Evolutionary conservation across 2,113 vertebrate species (phyloP).

Genomic region (Lynx canadensis): DNA sequence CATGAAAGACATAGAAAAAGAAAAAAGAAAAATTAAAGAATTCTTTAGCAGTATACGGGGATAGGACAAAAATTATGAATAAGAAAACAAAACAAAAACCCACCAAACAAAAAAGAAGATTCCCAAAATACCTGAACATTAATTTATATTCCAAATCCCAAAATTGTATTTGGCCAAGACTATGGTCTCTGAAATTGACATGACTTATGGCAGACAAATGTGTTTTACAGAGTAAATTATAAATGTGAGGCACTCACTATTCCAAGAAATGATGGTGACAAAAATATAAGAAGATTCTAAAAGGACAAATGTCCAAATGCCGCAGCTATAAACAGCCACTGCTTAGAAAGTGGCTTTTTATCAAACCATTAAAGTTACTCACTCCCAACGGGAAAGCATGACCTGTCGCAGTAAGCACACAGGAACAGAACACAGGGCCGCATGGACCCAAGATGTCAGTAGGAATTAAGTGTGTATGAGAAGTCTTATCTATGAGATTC

Average conservation of each 20-base stretch:
- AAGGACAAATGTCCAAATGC: not conserved
- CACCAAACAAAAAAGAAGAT: not conserved
- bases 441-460: accelerated
- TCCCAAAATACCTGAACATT: not conserved
- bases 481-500: not conserved
- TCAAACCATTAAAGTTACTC: not conserved
- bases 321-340: not conserved
- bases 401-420: not conserved
- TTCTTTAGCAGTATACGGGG: not conserved
- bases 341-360: not conserved
- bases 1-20: not conserved
- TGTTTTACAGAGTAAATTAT: not conserved
- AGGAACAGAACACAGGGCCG: not conserved
- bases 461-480: not conserved
- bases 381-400: not conserved
- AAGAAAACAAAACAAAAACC: not conserved
- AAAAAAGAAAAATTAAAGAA: not conserved
- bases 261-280: not conserved
- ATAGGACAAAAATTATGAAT: not conserved
- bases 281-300: constrained; percentile 23
- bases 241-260: not conserved
- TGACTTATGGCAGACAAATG: not conserved
- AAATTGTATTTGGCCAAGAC: not conserved
- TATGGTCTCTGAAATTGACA: not conserved
- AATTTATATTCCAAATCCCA: not conserved